Evolutionary conservation across 2,113 vertebrate species (phyloP).

Genomic region (Cryptomyrus ogoouensis): DNA sequence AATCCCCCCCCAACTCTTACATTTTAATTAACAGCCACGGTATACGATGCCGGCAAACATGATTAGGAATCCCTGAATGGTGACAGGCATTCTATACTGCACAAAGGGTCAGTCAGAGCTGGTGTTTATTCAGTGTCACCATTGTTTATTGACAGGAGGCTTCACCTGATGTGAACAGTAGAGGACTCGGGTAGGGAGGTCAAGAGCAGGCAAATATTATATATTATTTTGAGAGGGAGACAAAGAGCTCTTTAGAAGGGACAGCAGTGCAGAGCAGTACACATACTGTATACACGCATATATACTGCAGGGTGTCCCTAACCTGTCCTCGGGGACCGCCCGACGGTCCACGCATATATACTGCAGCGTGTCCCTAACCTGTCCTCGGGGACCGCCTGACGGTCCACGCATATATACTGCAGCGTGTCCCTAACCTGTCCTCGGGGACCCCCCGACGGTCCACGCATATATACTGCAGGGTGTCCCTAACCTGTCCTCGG

Average conservation of each 20-base stretch:
- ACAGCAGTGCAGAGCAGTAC: background rate
- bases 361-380: background rate
- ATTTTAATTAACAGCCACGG: slow-evolving; percentile 2
- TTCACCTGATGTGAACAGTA: background rate
- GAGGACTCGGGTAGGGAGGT: background rate
- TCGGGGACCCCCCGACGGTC: no score
- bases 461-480: background rate
- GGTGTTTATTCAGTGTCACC: background rate
- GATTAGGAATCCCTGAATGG: background rate
- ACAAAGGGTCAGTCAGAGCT: background rate
- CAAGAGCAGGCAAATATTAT: background rate
- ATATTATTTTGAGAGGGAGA: background rate
- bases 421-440: no score
- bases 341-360: no score
- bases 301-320: no score
- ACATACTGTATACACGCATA: background rate
- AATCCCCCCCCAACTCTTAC: background rate
- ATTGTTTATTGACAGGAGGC: background rate
- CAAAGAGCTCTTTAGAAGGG: background rate
- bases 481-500: background rate
- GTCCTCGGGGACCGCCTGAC: background rate
- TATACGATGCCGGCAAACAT: background rate
- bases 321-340: no score
- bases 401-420: no score
- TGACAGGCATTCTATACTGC: background rate